Percentiles rank a stretch among this genome's conserved stretches.
These are phyloP conservation scores for Darevskia mixta DNA, from an alignment of 2,797 vertebrate species.

Conservation along the genomic window DNA sequence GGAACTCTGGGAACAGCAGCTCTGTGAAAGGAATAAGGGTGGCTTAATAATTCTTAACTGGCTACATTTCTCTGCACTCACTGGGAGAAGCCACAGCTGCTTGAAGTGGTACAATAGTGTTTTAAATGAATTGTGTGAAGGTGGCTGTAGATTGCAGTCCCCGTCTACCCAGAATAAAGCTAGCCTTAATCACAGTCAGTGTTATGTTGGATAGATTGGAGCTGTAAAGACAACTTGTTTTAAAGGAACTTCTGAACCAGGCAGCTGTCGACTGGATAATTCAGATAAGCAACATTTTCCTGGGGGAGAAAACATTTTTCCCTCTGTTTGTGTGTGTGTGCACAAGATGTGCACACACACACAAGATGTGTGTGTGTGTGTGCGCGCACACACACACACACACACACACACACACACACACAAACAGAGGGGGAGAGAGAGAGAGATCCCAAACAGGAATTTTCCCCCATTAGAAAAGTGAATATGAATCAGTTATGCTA, in stretches of 20 bases:
- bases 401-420: neutral
- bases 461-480: conserved; percentile 71
- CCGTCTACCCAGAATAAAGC: neutral
- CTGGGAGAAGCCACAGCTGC: too few relatives aligned
- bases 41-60: too few relatives aligned
- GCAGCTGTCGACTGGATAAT: neutral
- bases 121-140: too few relatives aligned
- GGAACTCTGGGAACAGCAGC: too few relatives aligned
- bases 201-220: neutral
- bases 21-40: too few relatives aligned
- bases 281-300: conserved; percentile 64
- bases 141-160: neutral
- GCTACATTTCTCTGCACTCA: too few relatives aligned
- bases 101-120: too few relatives aligned
- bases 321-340: too few relatives aligned
- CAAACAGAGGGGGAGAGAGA: neutral
- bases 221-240: neutral
- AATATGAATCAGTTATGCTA: conserved; percentile 73
- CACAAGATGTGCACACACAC: neutral
- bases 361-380: neutral
- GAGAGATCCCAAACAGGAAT: conserved; percentile 67
- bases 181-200: neutral
- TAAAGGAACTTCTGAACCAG: neutral
- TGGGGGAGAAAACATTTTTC: conserved; percentile 28
- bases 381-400: too few relatives aligned